phyloP scores from a whole-genome alignment of 1,140 invertebrate genomes.

The Neuroterus valhalla region DNA sequence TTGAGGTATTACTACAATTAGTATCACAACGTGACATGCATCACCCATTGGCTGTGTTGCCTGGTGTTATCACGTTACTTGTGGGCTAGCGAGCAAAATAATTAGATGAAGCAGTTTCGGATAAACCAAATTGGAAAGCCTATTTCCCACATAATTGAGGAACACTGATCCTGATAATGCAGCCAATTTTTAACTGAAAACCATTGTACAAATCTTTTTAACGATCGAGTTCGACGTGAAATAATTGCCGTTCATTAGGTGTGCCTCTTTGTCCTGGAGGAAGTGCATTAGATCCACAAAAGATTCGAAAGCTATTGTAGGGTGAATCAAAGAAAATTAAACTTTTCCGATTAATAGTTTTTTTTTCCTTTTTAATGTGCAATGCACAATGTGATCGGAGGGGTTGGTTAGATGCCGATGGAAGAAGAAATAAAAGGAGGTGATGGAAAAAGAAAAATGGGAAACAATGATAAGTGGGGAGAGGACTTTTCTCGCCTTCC shows the following conservation, averaged over 20 bases:
- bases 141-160: slow-evolving; percentile 56
- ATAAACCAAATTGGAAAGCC: slow-evolving; percentile 44
- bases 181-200: background rate
- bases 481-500: background rate
- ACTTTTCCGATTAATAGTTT: background rate
- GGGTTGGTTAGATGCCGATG: background rate
- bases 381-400: background rate
- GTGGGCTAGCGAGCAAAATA: slow-evolving; percentile 66
- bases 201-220: background rate
- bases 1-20: slow-evolving; percentile 55
- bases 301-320: background rate
- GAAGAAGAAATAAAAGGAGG: background rate
- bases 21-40: slow-evolving; percentile 56
- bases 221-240: background rate
- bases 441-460: slow-evolving; percentile 2
- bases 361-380: background rate
- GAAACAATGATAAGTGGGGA: slow-evolving; percentile 5
- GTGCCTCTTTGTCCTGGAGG: slow-evolving; percentile 6
- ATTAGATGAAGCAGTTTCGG: slow-evolving; percentile 57
- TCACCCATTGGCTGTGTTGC: slow-evolving; percentile 50
- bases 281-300: slow-evolving; percentile 19
- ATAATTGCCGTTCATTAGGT: slow-evolving; percentile 15
- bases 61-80: slow-evolving; percentile 64
- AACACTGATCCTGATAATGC: slow-evolving; percentile 39
- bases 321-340: slow-evolving; percentile 5